phyloP scores from a whole-genome alignment of 1,140 invertebrate species.

The Bicyclus anynana region DNA sequence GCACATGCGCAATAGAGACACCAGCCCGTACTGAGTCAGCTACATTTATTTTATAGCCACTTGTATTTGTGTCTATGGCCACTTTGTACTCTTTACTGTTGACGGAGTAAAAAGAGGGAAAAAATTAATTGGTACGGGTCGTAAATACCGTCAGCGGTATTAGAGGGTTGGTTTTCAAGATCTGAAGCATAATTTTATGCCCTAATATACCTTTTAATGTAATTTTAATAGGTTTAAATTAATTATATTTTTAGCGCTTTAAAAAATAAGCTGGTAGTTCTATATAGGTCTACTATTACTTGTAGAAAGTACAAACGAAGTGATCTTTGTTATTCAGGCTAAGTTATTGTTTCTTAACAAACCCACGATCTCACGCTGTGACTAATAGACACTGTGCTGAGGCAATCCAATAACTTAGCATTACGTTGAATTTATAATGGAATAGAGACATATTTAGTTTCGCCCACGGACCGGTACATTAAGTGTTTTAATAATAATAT shows the following conservation, averaged over 20 bases:
- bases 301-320: neutral
- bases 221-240: neutral
- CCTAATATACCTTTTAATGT: neutral
- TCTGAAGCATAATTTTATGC: constrained; percentile 28
- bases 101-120: constrained; percentile 60
- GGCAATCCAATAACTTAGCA: constrained; percentile 40
- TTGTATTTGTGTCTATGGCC: constrained; percentile 76
- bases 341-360: constrained; percentile 22
- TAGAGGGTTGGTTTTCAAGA: constrained; percentile 37
- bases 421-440: constrained; percentile 60
- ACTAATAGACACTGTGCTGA: constrained; percentile 47
- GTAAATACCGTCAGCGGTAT: constrained; percentile 38
- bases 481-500: constrained; percentile 37
- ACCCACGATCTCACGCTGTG: constrained; percentile 50
- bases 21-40: constrained; percentile 65
- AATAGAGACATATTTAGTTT: constrained; percentile 57
- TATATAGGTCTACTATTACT: neutral
- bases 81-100: constrained; percentile 71
- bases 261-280: too few relatives aligned
- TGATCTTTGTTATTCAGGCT: constrained; percentile 8
- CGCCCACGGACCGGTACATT: constrained; percentile 46
- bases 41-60: constrained; percentile 75
- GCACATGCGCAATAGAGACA: constrained; percentile 73
- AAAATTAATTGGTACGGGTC: constrained; percentile 54
- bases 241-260: neutral